Base-by-base conservation (phyloP, 2,888 invertebrate species). In the Trisateles emortualis region DNA sequence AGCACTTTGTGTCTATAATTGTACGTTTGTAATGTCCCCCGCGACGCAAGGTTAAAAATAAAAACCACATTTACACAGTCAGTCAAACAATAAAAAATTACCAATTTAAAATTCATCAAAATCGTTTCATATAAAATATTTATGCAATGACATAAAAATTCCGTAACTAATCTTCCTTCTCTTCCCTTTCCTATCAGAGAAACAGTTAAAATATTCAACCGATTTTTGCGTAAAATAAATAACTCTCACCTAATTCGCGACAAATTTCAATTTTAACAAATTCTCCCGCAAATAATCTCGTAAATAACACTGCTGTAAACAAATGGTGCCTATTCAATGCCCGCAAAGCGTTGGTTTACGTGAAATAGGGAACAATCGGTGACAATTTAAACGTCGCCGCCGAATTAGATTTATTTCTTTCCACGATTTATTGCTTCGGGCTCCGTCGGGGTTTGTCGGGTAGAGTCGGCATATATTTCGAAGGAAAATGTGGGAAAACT, bases 381-480 rank as follows among this genome's bases (percentile, higher is more conserved):
- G 65, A 77, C 86, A 80, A 83, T 84, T 81, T 86, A 86, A 83
- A 81, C 74, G 87, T 86, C 88, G 76, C 64, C 84, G 75, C 74
- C 83, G 84, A 90, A 88, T 84, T 83, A 87, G 90, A 89, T 90
- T 90, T 90, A 90, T 89, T 69, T 73, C 75, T 75, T 68, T 19
- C 56, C 52, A 63, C 69, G 81, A 88, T 89, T 89, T 89, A 87
- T 89, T 76, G 69, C 67, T 68, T 41, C 49, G 38, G 38, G 49
- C 56, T 39, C 58, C 58, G 43, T 52, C 41, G 72, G 72, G 52
- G 46, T 38, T 42, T 38, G 46, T 51, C 41, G 40, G 48, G 13
- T 35, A 17, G 6, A 30, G 19, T 45, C 29, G 44, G 30, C 9
- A 40, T 35, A 19, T 19, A 22, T 36, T 39, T 33, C 4, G 30